Percentiles rank a stretch among this genome's conserved stretches.
phyloP scores from a whole-genome alignment of 1,140 invertebrate species.

The Lasioglossum baleicum region DNA sequence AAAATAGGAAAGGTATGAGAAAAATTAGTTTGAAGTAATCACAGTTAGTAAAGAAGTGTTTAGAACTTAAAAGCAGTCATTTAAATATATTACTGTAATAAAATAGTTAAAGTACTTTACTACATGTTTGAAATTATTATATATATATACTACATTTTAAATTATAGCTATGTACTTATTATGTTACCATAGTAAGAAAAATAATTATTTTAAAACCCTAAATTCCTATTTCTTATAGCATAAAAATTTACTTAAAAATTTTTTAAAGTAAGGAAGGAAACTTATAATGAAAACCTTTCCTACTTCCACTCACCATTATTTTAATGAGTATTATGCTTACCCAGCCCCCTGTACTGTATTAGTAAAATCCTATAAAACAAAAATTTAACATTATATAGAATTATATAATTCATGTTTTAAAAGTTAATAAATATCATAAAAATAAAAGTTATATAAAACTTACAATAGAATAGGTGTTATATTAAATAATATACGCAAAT shows the following conservation, averaged over 20 bases:
- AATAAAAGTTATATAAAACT: no score
- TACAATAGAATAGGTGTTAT: no score
- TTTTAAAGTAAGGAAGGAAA: conserved; percentile 20
- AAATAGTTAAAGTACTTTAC: conserved; percentile 31
- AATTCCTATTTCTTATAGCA: no score
- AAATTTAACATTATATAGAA: neutral
- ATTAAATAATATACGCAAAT: no score
- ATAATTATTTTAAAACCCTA: no score
- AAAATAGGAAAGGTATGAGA: conserved; percentile 68
- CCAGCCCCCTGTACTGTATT: conserved; percentile 68
- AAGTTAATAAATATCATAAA: no score
- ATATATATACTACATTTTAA: no score
- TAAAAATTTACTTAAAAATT: no score
- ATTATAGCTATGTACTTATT: no score
- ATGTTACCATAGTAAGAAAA: no score
- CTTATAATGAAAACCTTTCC: conserved; percentile 58
- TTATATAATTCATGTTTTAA: neutral
- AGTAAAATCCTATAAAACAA: conserved; percentile 66
- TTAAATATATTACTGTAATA: conserved; percentile 16
- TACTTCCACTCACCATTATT: conserved; percentile 64
- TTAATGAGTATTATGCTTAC: conserved; percentile 68
- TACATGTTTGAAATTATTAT: neutral
- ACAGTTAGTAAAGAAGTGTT: conserved; percentile 49
- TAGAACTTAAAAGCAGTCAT: conserved; percentile 32
- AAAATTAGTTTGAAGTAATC: conserved; percentile 53